Evolutionary conservation across 1,140 invertebrate species (phyloP).

Genomic region (Drosophila pseudoobscura): DNA sequence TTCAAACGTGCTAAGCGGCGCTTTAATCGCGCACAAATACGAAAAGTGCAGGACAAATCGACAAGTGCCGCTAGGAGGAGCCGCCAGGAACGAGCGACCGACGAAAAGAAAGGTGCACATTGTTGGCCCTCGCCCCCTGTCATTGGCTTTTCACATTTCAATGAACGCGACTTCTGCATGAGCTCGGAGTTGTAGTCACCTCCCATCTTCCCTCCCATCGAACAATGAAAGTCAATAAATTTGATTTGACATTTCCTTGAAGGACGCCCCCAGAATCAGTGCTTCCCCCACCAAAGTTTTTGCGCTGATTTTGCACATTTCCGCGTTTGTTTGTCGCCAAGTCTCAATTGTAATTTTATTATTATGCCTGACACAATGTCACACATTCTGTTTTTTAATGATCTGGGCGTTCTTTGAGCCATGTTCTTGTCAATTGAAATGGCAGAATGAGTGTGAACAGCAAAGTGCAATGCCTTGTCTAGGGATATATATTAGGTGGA

Average conservation of each 20-base stretch:
- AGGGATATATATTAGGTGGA: no score
- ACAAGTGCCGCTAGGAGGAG: slow-evolving; percentile 41
- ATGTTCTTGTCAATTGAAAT: slow-evolving; percentile 50
- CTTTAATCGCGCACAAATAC: slow-evolving; percentile 74
- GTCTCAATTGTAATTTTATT: slow-evolving; percentile 75
- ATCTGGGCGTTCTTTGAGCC: slow-evolving; percentile 42
- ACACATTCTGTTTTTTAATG: slow-evolving; percentile 74
- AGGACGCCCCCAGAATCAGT: slow-evolving; percentile 11
- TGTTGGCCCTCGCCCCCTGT: slow-evolving; percentile 48
- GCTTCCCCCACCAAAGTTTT: slow-evolving; percentile 7
- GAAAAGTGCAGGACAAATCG: slow-evolving; percentile 49
- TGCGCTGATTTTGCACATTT: slow-evolving; percentile 72
- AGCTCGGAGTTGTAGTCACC: slow-evolving; percentile 43
- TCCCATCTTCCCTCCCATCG: slow-evolving; percentile 33
- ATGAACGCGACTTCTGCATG: slow-evolving; percentile 45
- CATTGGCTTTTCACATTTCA: slow-evolving; percentile 80
- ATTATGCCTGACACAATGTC: slow-evolving; percentile 68
- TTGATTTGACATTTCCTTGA: slow-evolving; percentile 77
- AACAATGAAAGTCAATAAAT: slow-evolving; percentile 81
- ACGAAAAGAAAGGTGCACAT: slow-evolving; percentile 60
- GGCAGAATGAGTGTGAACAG: neutral
- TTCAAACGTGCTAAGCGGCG: slow-evolving; percentile 54
- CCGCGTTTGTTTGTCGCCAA: slow-evolving; percentile 45
- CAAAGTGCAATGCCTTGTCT: neutral
- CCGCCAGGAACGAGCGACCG: slow-evolving; percentile 26